Evolutionary conservation across 2,113 vertebrate species (phyloP), one percentile per base, ranked within the genome.

Genomic region (Eretmochelys imbricata): DNA sequence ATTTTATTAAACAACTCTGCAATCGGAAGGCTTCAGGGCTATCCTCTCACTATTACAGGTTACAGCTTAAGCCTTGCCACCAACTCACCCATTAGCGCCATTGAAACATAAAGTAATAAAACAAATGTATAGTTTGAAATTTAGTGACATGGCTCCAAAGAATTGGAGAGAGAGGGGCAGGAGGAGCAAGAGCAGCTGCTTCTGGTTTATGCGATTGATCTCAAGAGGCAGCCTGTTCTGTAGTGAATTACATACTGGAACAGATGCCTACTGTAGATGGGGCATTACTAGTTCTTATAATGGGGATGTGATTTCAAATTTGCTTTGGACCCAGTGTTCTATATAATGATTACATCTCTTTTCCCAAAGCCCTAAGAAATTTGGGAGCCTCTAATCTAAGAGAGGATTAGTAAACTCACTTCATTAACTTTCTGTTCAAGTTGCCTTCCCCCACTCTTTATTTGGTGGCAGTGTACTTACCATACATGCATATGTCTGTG

Each of bases 151-250:
- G 3, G 89, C 94, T 97, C 88, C 92, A 92, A 96, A 98, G 96
- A 97, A 95, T 91, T 90, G 95, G 87, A 93, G 29, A 96, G 97
- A 94, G 93, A 8, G 96, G 72, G 97, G 82, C 38, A 89, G 69
- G 87, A 96, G 91, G 91, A 97, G 91, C 96, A 93, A 78, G 50
- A 97, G 93, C 98, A 98, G 97, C 96, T 98, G 98, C 91, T 97
- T 93, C 84, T 94, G 97, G 55, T 95, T 97, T 96, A 96, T 96
- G 97, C 97, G 91, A 94, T 92, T 94, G 89, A 94, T 95, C 96
- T 98, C 97, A 0, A 59, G 97, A 97, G 96, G 86, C 95, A 96
- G 90, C 84, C 88, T 87, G 90, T 94, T 93, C 92, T 97, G 80
- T 89, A 94, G 87, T 82, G 87, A 93, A 57, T 83, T 92, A 65